These are phyloP conservation scores for Ptychoptera albimana DNA, from an alignment of 2,888 invertebrate species.

Conservation along the genomic window DNA sequence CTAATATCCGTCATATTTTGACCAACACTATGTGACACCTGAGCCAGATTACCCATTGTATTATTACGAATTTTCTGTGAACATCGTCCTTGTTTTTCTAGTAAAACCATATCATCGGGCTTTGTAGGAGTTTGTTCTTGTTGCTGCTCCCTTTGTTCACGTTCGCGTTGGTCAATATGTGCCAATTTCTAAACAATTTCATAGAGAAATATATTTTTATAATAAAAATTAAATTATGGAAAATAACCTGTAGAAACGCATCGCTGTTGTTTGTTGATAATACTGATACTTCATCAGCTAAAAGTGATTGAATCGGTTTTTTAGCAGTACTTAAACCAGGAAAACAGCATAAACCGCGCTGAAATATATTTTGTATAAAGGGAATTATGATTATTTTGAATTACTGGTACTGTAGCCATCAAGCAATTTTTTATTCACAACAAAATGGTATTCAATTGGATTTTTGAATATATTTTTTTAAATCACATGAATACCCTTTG, in stretches of 20 bases:
- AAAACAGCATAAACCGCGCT: slow-evolving; percentile 15
- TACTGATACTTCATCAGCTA: slow-evolving; percentile 14
- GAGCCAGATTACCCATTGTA: slow-evolving; percentile 13
- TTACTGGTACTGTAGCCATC: too few relatives aligned
- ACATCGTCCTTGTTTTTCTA: slow-evolving; percentile 14
- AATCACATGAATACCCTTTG: too few relatives aligned
- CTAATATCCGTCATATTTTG: slow-evolving; percentile 16
- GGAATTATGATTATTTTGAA: too few relatives aligned
- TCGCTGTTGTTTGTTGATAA: slow-evolving; percentile 15
- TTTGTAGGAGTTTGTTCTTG: slow-evolving; percentile 7
- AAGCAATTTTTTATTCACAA: too few relatives aligned
- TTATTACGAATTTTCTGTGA: slow-evolving; percentile 14
- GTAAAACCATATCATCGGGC: slow-evolving; percentile 13
- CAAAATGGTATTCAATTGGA: too few relatives aligned
- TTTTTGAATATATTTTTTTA: too few relatives aligned
- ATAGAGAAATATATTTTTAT: not conserved
- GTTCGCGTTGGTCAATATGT: slow-evolving; percentile 13
- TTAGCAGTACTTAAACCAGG: slow-evolving; percentile 13
- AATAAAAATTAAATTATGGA: not conserved
- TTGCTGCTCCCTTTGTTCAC: slow-evolving; percentile 10
- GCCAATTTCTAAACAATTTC: slow-evolving; percentile 10
- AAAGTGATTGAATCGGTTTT: slow-evolving; percentile 13
- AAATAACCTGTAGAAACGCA: slow-evolving; percentile 13
- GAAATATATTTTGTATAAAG: slow-evolving; percentile 9
- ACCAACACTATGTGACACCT: slow-evolving; percentile 14